A percentile compares a stretch with the other conserved stretches of the same genome.
These are phyloP conservation scores for Drosophila novamexicana DNA, from an alignment of 1,140 invertebrate genomes.

Conservation along the genomic window DNA sequence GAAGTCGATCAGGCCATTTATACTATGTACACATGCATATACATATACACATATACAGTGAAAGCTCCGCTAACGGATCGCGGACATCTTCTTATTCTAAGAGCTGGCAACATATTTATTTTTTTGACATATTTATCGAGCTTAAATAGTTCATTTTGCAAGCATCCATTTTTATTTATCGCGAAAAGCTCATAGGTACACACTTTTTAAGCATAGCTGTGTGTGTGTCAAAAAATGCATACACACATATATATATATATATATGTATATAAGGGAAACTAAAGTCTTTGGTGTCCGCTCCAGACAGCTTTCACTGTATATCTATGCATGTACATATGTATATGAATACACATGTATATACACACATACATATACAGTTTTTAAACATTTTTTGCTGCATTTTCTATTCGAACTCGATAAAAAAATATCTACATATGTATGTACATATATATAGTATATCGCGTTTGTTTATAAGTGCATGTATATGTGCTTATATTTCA, in stretches of 20 bases:
- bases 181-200: too few relatives aligned
- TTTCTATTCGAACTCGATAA: background rate
- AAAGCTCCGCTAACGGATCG: background rate
- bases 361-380: too few relatives aligned
- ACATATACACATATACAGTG: background rate
- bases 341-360: too few relatives aligned
- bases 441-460: conserved; percentile 6
- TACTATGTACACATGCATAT: conserved; percentile 18
- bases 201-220: too few relatives aligned
- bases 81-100: too few relatives aligned
- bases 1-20: conserved; percentile 29
- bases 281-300: background rate
- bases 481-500: conserved; percentile 9
- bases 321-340: background rate
- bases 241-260: too few relatives aligned
- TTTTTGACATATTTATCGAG: too few relatives aligned
- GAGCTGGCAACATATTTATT: too few relatives aligned
- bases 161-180: too few relatives aligned
- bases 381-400: too few relatives aligned
- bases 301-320: background rate
- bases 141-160: too few relatives aligned
- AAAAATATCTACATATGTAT: background rate
- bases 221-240: too few relatives aligned
- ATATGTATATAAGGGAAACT: background rate
- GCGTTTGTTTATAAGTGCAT: conserved; percentile 3